phyloP scores from a whole-genome alignment of 2,797 vertebrate genomes.

The Scolopax rusticola region DNA sequence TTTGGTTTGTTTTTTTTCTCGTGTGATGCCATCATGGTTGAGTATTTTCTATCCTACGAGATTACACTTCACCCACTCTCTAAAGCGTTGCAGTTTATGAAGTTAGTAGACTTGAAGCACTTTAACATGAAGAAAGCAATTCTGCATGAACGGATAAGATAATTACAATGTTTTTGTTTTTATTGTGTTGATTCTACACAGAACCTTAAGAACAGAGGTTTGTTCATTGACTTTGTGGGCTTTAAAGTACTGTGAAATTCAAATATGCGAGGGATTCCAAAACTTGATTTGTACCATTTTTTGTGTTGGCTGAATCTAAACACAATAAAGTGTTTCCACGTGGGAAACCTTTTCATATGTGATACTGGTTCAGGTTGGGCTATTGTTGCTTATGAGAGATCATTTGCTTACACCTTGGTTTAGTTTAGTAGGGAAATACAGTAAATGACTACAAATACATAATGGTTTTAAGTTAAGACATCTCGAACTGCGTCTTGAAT shows the following conservation, averaged over 20 bases:
- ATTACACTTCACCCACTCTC: not conserved
- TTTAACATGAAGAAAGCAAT: not conserved
- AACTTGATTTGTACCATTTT: not conserved
- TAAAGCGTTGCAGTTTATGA: not conserved
- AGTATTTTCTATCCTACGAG: not conserved
- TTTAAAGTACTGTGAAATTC: not conserved
- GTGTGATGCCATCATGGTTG: not conserved
- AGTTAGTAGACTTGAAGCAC: not conserved
- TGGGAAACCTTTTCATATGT: not conserved
- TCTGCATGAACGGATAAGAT: not conserved
- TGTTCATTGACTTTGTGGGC: not conserved
- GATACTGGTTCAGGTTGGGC: not conserved
- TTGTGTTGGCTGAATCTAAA: not conserved
- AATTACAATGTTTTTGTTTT: accelerated
- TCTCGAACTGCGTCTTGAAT: not conserved
- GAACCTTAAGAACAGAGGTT: not conserved
- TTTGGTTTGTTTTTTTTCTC: not conserved
- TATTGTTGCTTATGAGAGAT: accelerated
- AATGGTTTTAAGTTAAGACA: not conserved
- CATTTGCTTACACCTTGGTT: not conserved
- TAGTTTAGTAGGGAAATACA: not conserved
- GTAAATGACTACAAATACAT: accelerated
- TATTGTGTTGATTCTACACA: not conserved
- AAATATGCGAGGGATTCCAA: not conserved
- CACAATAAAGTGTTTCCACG: accelerated